Base-by-base conservation (phyloP, 2,888 invertebrate species). In the Drosophila helvetica region DNA sequence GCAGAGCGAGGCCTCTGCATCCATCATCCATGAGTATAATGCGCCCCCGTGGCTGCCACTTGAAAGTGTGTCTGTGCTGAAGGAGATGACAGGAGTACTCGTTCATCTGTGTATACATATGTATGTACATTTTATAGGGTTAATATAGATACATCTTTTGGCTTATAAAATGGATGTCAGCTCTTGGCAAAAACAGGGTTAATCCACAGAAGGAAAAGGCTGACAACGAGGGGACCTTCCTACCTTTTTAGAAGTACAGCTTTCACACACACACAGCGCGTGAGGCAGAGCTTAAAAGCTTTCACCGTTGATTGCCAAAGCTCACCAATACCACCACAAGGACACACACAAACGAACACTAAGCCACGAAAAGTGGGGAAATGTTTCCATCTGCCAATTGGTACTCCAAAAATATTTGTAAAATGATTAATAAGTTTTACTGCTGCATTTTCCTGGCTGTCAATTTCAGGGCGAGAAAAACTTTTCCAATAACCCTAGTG, bases 41-140 rank as follows among this genome's bases (percentile, higher is more conserved):
- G 85, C 69, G 83, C 64, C 64, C 55, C 27, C 27, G 27, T 27
- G 56, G 5, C 33, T 7, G 38, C 68, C 68, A 71, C 74, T 81
- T 48, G 46, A 19, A 50, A 42, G 33, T 51, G 55, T 67, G 19
- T 57, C 53, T 18, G 46, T 53, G 50, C 46, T 45, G 22, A 17
- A 27, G 42, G 42, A 19, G 30, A 64, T 45, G 51, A 45, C 33
- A 55, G 45, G 17, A 45, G 17, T 25, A 54, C 22, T 25, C 43
- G 30, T 43, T 51, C 9, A 52, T 61, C 46, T 55, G 48, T 43
- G 56, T 46, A 47, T n/a, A n/a, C n/a, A n/a, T n/a, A n/a, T n/a
- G n/a, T n/a, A n/a, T n/a, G n/a, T n/a, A n/a, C n/a, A n/a, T 68
- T 46, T 48, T 70, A 33, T 30, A 52, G 59, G 70, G 67, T 70